Base-by-base conservation (phyloP, 2,888 invertebrate species). In the Philonicus albiceps region DNA sequence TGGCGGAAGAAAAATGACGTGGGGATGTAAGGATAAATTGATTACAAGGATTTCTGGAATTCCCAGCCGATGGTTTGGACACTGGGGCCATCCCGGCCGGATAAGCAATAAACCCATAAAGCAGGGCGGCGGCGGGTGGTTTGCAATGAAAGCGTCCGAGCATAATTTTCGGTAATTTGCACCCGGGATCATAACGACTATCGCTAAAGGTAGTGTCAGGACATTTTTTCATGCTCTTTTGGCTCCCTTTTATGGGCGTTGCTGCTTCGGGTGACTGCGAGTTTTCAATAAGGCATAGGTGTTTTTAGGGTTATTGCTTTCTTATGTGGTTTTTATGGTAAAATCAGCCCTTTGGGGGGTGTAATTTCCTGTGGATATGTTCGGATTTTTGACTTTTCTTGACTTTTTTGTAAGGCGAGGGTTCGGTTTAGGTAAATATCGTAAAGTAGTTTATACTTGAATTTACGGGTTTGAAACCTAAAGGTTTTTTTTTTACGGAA, bases 121-220 rank as follows among this genome's bases (percentile, higher is more conserved):
- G n/a, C 43, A 73, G 43, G 22, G 73, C n/a, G 53, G 49, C 11
- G 8, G 37, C 27, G 16, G 53, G 30, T 84, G 16, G 22, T 19
- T 43, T 8, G 11, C 13, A 73, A 73, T 73, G 73, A 84, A 73
- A 73, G 73, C 27, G 16, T 2, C 11, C 55, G 22, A 13, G n/a
- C 40, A 73, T 84, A 73, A 84, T 73, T 84, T 84, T 73, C 40
- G 72, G 84, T 72, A 30, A 73, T 84, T 84, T 84, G 34, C 84
- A 84, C 84, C 72, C 40, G 19, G 81, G 73, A 73, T 84, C 37
- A 73, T 40, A 84, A 27, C 22, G 73, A 43, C 40, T 43, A 73
- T 64, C 37, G 43, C 27, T 16, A 73, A 84, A 73, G 64, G 84
- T 84, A 40, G 55, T 13, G 37, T 5, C 64, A 43, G 64, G 34